Conservation (phyloP, 2,888 invertebrate genomes). For the Orgyia antiqua region DNA sequence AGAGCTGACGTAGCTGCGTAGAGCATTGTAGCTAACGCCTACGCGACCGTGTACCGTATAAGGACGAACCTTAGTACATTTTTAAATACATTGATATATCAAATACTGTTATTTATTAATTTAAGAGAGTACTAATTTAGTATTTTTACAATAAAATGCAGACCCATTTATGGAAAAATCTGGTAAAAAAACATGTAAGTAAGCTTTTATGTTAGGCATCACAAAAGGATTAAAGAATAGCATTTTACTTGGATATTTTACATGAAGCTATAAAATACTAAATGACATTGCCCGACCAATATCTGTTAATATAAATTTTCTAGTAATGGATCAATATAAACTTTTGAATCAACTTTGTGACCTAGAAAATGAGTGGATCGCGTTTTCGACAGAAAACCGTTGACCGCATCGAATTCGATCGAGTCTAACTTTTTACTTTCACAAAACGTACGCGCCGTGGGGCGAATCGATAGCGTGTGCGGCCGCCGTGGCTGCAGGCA, state of each 20-base stretch:
- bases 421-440: constrained; percentile 72
- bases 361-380: constrained; percentile 56
- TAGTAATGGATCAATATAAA: constrained; percentile 54
- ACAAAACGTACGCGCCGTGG: constrained; percentile 50
- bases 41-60: constrained; percentile 11
- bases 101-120: no score
- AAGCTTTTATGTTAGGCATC: no score
- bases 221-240: no score
- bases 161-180: no score
- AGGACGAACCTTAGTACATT: constrained; percentile 7
- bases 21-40: constrained; percentile 22
- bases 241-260: no score
- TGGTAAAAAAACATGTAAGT: no score
- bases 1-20: constrained; percentile 28
- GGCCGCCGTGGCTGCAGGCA: constrained; percentile 65
- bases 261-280: no score
- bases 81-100: no score
- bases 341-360: constrained; percentile 57
- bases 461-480: constrained; percentile 64
- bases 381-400: constrained; percentile 51
- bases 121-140: no score
- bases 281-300: no score
- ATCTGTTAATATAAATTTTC: no score
- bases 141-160: no score
- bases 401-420: constrained; percentile 68